Evolutionary conservation across 2,113 vertebrate species (phyloP).

Genomic region (Stercorarius parasiticus): DNA sequence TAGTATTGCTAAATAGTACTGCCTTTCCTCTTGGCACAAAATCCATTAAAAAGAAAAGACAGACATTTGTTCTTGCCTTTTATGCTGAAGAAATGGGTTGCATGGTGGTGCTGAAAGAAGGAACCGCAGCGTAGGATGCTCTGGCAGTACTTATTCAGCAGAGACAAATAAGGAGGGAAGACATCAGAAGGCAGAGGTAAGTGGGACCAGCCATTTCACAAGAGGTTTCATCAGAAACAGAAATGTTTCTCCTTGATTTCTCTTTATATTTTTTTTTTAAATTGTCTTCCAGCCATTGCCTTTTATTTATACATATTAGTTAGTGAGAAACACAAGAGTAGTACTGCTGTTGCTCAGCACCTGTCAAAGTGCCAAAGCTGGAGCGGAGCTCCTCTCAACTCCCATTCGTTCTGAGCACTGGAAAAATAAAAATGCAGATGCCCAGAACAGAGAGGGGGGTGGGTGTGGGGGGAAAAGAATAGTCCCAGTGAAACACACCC

Average conservation of each 20-base stretch:
- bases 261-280: not conserved
- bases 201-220: not conserved
- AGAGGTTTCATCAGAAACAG: not conserved
- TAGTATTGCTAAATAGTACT: not conserved
- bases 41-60: not conserved
- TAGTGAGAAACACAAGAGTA: not conserved
- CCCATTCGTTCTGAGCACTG: not conserved
- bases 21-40: not conserved
- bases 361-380: not conserved
- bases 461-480: too few relatives aligned
- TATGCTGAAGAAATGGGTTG: not conserved
- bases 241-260: not conserved
- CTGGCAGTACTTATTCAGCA: not conserved
- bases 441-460: not conserved
- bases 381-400: not conserved
- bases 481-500: not conserved
- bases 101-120: not conserved
- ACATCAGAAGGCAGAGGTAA: not conserved
- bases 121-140: not conserved
- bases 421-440: not conserved
- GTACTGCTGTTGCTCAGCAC: not conserved
- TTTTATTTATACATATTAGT: not conserved
- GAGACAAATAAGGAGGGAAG: not conserved
- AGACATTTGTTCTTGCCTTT: not conserved
- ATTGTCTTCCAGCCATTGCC: not conserved